phyloP scores from a whole-genome alignment of 2,113 vertebrate genomes.

The Cynopterus brachyotis region DNA sequence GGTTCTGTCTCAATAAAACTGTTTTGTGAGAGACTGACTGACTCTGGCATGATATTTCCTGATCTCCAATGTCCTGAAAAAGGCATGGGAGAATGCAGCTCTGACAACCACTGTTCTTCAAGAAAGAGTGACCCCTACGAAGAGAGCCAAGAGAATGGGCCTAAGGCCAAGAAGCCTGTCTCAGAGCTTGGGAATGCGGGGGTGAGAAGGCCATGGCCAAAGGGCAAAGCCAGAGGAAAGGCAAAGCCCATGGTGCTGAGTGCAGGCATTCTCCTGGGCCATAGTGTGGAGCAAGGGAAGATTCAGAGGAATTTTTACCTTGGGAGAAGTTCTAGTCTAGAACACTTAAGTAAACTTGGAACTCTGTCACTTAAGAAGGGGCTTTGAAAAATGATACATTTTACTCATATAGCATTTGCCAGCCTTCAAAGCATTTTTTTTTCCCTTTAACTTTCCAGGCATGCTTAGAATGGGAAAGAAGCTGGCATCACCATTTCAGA shows the following conservation, averaged over 20 bases:
- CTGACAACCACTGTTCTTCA: neutral
- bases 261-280: neutral
- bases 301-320: constrained; percentile 36
- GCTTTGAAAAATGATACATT: neutral
- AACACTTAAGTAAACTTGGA: neutral
- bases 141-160: constrained; percentile 33
- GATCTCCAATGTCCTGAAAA: constrained; percentile 12
- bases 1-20: constrained; percentile 50
- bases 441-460: constrained; percentile 16
- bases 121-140: neutral
- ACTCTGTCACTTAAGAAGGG: neutral
- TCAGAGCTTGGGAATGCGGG: constrained; percentile 58
- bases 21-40: constrained; percentile 39
- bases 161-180: constrained; percentile 32
- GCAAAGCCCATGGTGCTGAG: neutral
- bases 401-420: neutral
- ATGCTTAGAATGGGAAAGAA: neutral
- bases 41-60: constrained; percentile 43
- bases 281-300: neutral
- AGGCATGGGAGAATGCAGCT: constrained; percentile 27
- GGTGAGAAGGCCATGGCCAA: constrained; percentile 16
- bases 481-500: neutral
- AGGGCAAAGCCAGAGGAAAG: neutral
- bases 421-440: neutral
- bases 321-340: neutral